These are phyloP conservation scores for Linurgus olivaceus DNA, from an alignment of 2,797 vertebrate genomes.

Conservation along the genomic window DNA sequence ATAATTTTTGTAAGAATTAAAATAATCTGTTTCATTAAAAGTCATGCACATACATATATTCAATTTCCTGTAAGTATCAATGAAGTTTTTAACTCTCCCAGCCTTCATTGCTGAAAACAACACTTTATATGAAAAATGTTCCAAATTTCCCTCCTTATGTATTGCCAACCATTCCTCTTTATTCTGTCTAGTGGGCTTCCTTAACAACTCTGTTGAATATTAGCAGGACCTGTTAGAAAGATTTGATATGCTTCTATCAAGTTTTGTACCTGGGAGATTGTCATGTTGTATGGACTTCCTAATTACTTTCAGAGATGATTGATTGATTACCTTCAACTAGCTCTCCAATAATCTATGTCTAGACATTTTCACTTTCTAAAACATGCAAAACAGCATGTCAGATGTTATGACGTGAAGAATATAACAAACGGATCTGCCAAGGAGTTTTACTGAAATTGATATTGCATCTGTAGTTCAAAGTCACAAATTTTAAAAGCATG, in stretches of 20 bases:
- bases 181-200: background rate
- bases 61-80: background rate
- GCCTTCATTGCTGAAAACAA: constrained; percentile 1
- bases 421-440: background rate
- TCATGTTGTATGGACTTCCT: background rate
- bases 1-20: constrained; percentile 17
- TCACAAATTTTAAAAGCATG: background rate
- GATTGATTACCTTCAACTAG: background rate
- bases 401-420: background rate
- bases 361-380: background rate
- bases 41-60: background rate
- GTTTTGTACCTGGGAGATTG: background rate
- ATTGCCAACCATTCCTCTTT: background rate
- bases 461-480: background rate
- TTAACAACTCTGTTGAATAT: background rate
- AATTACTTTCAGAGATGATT: background rate
- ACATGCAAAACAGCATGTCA: background rate
- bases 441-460: background rate
- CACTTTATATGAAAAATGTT: background rate
- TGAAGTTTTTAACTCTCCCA: background rate
- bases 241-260: background rate
- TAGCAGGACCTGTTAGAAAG: background rate
- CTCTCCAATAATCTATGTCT: background rate
- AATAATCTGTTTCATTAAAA: background rate
- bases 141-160: background rate